Conservation (phyloP, 1,140 invertebrate species). For the Cydia amplana region DNA sequence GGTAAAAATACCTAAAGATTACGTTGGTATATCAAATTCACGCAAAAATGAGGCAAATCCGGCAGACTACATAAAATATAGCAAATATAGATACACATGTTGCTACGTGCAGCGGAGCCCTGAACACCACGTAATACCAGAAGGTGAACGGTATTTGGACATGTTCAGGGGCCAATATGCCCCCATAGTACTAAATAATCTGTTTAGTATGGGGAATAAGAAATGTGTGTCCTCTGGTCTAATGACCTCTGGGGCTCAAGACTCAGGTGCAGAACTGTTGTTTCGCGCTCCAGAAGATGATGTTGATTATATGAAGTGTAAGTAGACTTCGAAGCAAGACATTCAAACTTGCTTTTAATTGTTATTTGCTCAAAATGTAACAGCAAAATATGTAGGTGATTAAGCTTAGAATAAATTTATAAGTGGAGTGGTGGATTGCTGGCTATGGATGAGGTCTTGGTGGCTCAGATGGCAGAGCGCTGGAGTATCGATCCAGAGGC, state of each 20-base stretch:
- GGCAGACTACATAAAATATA: not conserved
- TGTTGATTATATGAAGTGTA: constrained; percentile 44
- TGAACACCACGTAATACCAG: constrained; percentile 44
- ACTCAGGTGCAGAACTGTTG: not conserved
- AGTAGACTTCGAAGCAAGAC: constrained; percentile 35
- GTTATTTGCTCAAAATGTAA: too few species aligned
- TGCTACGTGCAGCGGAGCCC: not conserved
- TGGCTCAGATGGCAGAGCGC: too few species aligned
- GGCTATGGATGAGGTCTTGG: too few species aligned
- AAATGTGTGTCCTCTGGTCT: constrained; percentile 33
- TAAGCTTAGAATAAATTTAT: too few species aligned
- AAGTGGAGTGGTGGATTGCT: too few species aligned
- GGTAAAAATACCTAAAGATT: not conserved
- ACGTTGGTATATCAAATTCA: not conserved
- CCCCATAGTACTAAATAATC: constrained; percentile 32
- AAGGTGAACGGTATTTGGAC: constrained; percentile 48
- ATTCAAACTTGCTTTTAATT: too few species aligned
- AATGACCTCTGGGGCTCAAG: constrained; percentile 37
- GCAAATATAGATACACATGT: not conserved
- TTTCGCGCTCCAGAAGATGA: constrained; percentile 19
- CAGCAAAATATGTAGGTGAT: too few species aligned
- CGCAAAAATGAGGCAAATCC: not conserved
- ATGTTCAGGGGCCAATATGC: constrained; percentile 47
- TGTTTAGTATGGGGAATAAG: constrained; percentile 51
- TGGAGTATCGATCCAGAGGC: too few species aligned